Percentiles rank a stretch among this genome's conserved stretches.
These are phyloP conservation scores for Callipepla californica DNA, from an alignment of 2,113 vertebrate genomes.

Conservation along the genomic window DNA sequence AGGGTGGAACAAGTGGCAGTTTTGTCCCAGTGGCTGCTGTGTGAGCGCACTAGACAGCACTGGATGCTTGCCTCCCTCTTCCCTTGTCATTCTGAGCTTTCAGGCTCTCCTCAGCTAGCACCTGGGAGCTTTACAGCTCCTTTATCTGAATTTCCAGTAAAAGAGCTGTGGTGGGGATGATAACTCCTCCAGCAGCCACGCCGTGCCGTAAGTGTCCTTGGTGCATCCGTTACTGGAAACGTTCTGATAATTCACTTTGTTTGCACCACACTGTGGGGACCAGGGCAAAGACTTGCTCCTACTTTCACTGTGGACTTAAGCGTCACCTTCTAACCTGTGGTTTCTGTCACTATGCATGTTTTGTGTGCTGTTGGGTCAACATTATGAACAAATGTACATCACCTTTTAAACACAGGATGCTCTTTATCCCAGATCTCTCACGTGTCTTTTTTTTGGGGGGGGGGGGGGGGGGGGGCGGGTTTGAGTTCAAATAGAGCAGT, in stretches of 20 bases:
- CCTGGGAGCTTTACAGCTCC: neutral
- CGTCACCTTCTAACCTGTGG: neutral
- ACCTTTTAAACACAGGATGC: constrained; percentile 14
- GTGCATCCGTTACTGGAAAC: neutral
- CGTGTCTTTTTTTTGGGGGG: neutral
- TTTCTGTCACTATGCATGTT: neutral
- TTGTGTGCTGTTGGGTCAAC: neutral
- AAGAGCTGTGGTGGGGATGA: neutral
- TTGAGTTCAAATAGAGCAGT: neutral
- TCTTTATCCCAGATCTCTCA: neutral
- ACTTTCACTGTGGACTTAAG: neutral
- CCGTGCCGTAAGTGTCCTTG: neutral
- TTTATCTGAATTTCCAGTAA: neutral
- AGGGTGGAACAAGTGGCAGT: rapidly evolving
- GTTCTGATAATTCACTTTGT: neutral
- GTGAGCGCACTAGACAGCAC: rapidly evolving
- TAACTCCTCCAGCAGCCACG: rapidly evolving
- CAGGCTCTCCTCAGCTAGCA: neutral
- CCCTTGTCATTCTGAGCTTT: neutral
- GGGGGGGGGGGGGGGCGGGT: neutral
- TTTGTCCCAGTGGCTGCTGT: rapidly evolving
- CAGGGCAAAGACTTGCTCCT: neutral
- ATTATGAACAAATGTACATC: neutral
- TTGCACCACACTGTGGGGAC: neutral
- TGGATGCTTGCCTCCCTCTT: rapidly evolving